A percentile compares a stretch with the other conserved stretches of the same genome.
phyloP scores from a whole-genome alignment of 2,113 vertebrate genomes.

The Glaucomys volans region DNA sequence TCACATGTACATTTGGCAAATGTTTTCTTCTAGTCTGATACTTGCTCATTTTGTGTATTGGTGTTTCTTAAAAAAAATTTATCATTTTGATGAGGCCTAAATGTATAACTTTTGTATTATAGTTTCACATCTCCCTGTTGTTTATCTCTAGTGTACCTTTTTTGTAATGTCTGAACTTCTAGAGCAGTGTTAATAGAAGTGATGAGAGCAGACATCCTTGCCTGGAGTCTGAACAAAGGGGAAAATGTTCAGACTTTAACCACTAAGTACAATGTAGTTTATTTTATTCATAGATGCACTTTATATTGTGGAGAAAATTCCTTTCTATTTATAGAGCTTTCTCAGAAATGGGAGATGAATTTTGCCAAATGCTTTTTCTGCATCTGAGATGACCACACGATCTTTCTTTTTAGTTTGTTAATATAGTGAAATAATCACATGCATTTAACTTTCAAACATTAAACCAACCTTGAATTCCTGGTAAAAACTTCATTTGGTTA shows the following conservation, averaged over 20 bases:
- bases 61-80: neutral
- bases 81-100: neutral
- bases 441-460: neutral
- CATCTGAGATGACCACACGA: neutral
- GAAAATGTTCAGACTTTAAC: neutral
- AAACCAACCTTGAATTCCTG: neutral
- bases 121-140: neutral
- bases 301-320: neutral
- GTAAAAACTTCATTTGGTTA: neutral
- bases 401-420: too few relatives aligned
- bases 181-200: neutral
- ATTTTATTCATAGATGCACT: neutral
- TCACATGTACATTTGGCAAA: neutral
- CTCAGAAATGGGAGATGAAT: neutral
- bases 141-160: neutral
- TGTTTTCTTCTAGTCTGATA: neutral
- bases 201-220: too few relatives aligned
- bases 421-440: too few relatives aligned
- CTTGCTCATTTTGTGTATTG: neutral
- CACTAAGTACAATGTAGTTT: neutral
- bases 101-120: neutral
- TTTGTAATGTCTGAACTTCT: neutral
- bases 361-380: neutral
- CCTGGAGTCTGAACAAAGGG: neutral
- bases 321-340: neutral